Conservation (phyloP, 2,888 invertebrate genomes). For the Teinopalpus imperialis region DNA sequence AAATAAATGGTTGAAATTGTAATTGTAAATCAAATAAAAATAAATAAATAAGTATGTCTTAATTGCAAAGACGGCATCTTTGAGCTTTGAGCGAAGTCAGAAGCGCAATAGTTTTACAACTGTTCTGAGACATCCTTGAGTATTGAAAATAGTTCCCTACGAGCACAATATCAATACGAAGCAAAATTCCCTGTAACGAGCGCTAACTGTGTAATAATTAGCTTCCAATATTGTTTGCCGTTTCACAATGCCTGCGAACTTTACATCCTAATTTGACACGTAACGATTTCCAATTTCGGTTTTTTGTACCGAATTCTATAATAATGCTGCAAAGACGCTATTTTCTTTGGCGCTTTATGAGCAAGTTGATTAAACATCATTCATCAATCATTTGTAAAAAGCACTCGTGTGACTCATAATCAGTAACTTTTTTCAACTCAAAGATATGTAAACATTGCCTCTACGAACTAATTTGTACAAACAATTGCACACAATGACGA, state of each 20-base stretch:
- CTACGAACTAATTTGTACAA: conserved; percentile 6
- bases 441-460: conserved; percentile 4
- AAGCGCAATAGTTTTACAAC: conserved; percentile 10
- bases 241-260: conserved; percentile 10
- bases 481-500: neutral
- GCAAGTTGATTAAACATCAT: conserved; percentile 23
- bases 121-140: conserved; percentile 3
- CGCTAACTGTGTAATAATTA: conserved; percentile 18
- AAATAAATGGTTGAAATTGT: no score
- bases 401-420: conserved; percentile 4
- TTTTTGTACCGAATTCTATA: neutral
- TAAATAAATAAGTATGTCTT: no score
- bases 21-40: no score
- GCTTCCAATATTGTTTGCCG: conserved; percentile 16
- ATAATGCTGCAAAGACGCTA: neutral
- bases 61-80: no score
- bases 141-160: conserved; percentile 14
- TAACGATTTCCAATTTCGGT: neutral
- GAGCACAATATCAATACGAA: conserved; percentile 12
- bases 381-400: conserved; percentile 10
- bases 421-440: conserved; percentile 1
- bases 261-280: conserved; percentile 14
- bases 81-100: neutral
- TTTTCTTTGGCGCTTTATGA: conserved; percentile 7
- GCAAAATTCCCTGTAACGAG: conserved; percentile 13